phyloP scores from a whole-genome alignment of 2,888 invertebrate species.

The Pheosia gnoma region DNA sequence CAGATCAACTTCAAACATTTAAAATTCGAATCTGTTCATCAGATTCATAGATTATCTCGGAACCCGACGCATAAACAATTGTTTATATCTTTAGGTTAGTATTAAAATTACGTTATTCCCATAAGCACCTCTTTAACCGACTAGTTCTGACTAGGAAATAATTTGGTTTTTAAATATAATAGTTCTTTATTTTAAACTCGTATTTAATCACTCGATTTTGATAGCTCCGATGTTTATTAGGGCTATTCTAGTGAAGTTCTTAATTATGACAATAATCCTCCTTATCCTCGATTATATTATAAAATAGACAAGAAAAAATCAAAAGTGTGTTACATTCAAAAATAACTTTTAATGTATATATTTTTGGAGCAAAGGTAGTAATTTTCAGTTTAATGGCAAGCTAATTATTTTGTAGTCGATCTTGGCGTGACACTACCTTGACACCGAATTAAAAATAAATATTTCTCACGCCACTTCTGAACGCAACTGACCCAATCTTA shows the following conservation, averaged over 20 bases:
- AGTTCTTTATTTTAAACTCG: background rate
- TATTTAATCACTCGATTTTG: too few species aligned
- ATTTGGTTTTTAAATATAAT: conserved; percentile 9
- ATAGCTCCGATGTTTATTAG: too few species aligned
- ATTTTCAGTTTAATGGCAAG: too few species aligned
- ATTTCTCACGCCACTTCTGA: conserved; percentile 39
- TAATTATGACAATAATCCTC: too few species aligned
- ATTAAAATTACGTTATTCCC: background rate
- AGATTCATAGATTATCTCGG: conserved; percentile 36
- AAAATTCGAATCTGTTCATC: conserved; percentile 37
- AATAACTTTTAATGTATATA: too few species aligned
- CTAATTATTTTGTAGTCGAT: background rate
- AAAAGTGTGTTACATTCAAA: too few species aligned
- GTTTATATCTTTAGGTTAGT: conserved; percentile 27
- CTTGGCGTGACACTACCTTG: background rate
- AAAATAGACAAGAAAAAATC: too few species aligned
- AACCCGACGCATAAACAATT: conserved; percentile 34
- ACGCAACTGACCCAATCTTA: conserved; percentile 32
- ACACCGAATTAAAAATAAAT: background rate
- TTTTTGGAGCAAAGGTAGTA: too few species aligned
- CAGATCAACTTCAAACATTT: conserved; percentile 16
- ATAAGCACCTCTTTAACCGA: conserved; percentile 6
- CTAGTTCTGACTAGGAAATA: conserved; percentile 11
- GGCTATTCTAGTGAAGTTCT: too few species aligned
- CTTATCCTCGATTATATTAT: too few species aligned